phyloP scores from a whole-genome alignment of 2,888 invertebrate genomes.

The Drosophila vallismaia region DNA sequence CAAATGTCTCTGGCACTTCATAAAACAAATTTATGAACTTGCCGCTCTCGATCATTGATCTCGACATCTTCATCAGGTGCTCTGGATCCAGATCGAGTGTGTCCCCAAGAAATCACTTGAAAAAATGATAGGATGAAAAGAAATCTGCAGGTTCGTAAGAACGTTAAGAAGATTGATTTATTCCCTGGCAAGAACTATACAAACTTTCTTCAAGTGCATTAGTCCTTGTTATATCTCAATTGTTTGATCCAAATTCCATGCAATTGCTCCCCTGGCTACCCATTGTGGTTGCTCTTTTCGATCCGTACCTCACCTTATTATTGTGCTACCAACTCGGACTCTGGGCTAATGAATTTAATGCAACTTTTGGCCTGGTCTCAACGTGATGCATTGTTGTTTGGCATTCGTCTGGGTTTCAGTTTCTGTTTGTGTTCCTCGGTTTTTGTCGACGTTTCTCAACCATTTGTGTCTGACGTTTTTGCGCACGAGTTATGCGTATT shows the following conservation, averaged over 20 bases:
- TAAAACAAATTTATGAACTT: conserved; percentile 81
- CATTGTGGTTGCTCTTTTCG: conserved; percentile 64
- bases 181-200: neutral
- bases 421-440: conserved; percentile 10
- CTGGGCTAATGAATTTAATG: conserved; percentile 76
- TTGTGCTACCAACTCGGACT: conserved; percentile 45
- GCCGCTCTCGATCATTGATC: conserved; percentile 75
- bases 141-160: too few relatives aligned
- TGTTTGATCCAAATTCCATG: conserved; percentile 78
- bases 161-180: neutral
- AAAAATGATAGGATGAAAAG: conserved; percentile 10
- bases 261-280: conserved; percentile 73
- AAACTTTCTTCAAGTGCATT: conserved; percentile 8
- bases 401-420: conserved; percentile 50
- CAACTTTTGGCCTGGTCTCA: conserved; percentile 63
- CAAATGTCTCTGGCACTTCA: conserved; percentile 80
- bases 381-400: conserved; percentile 65
- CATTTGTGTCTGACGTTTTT: conserved; percentile 78
- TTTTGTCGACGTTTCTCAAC: conserved; percentile 55
- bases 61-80: conserved; percentile 80
- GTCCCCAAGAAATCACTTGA: conserved; percentile 30
- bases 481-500: conserved; percentile 80
- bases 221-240: conserved; percentile 73
- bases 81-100: conserved; percentile 32
- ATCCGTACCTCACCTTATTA: conserved; percentile 67